Conservation (phyloP, 2,113 vertebrate species). For the Ophiodon elongatus region DNA sequence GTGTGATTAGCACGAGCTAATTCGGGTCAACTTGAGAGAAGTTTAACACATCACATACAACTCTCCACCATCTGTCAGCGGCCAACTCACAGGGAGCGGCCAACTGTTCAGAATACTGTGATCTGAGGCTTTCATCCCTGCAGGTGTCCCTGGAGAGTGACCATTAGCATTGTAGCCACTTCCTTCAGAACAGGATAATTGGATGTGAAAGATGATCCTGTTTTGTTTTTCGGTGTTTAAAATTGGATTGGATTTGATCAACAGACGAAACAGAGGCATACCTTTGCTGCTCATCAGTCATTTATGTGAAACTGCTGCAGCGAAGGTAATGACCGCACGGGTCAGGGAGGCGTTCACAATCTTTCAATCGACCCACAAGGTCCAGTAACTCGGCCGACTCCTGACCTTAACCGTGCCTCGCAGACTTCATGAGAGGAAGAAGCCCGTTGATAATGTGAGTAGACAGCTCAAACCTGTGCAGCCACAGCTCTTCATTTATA, state of each 20-base stretch:
- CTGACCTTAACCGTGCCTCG: conserved; percentile 32
- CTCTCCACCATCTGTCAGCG: conserved; percentile 70
- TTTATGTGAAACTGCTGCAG: conserved; percentile 18
- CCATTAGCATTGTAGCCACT: conserved; percentile 47
- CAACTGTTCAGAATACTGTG: conserved; percentile 70
- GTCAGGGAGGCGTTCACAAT: conserved; percentile 15
- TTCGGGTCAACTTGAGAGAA: conserved; percentile 63
- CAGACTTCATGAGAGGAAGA: conserved; percentile 23
- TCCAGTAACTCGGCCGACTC: conserved; percentile 33
- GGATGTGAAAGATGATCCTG: conserved; percentile 15
- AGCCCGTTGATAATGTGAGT: conserved; percentile 47
- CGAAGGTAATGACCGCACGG: not conserved
- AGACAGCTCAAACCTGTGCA: conserved; percentile 58
- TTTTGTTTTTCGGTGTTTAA: conserved; percentile 28
- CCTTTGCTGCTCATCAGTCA: conserved; percentile 11
- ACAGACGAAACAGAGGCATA: conserved; percentile 7
- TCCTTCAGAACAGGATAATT: conserved; percentile 42
- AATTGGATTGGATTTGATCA: conserved; percentile 2
- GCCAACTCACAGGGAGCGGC: conserved; percentile 53
- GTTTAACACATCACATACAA: conserved; percentile 62
- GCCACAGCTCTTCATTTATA: conserved; percentile 71
- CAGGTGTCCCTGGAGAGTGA: conserved; percentile 49
- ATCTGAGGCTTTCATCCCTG: conserved; percentile 58
- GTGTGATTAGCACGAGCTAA: conserved; percentile 51
- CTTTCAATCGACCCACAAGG: conserved; percentile 16